Evolutionary conservation across 2,888 invertebrate genomes (phyloP), one percentile per base, ranked within the genome.

Genomic region (Drosophila mimetica): DNA sequence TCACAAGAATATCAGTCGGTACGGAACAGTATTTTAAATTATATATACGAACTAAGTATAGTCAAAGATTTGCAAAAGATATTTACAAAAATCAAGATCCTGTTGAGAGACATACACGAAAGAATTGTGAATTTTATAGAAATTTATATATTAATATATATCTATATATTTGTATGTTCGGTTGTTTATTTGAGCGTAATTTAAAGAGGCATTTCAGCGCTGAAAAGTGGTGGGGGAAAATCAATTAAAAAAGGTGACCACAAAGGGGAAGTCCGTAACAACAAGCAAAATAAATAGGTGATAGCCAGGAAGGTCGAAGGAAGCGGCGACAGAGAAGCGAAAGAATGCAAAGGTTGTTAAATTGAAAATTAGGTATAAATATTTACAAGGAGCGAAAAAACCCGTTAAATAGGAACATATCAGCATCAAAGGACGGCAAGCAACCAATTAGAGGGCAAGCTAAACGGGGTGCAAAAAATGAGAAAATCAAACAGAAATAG

Each of bases 361-460:
- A 76, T 70, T 71, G 50, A 59, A 86, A 88, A 86, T 71, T 71
- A 85, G 81, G 74, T 71, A 88, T 76, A 82, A 83, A 78, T 87
- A 89, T 87, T 87, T 86, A 87, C 87, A 86, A 77, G 69, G 58
- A 67, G 59, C 57, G 48, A 72, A 65, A 70, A 44, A 76, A 66
- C 20, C 71, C 70, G 57, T 61, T 70, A 78, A 78, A 79, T 77
- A 83, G 75, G 73, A 80, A 86, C 86, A 86, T 87, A 88, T 86
- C 86, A 87, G 39, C 51, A 41, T 30, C 64, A 63, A 42, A 50
- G 65, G 30, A 51, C 48, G 16, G 16, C 36, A 51, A 48, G 37
- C 28, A 47, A 54, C 3, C 9, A 34, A 47, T 52, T 46, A 32
- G 22, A 55, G 48, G 54, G 53, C 58, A 58, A 60, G 50, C 22